Base-by-base conservation (phyloP, 2,113 vertebrate genomes). In the Mesocricetus auratus region DNA sequence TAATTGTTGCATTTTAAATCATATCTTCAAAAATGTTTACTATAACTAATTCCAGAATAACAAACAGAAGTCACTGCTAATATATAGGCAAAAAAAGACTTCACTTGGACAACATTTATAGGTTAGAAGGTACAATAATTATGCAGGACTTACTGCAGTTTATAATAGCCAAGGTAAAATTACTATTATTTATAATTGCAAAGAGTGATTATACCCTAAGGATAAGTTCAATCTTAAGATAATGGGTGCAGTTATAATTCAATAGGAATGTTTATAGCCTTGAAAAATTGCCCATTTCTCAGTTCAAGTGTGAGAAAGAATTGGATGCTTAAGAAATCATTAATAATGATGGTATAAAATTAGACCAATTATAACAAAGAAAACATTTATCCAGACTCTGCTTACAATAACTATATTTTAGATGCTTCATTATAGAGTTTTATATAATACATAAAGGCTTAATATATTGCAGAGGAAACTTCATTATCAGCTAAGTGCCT, bases 251-350 rank as follows among this genome's bases (percentile, higher is more conserved):
- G 45, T 91, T 95, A 89, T 89, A 98, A 95, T 91, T 93, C 88
- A 95, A 95, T 16, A 93, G 47, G 95, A 95, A 91, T 73, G 95
- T 96, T 97, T 95, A 97, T 90, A n/a, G 73, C 11, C n/a, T 88
- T 95, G 96, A 97, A 96, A 97, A 97, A 95, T 95, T 97, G 45
- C 56, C 19, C 78, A 94, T 94, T 96, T 96, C 50, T 97, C 56
- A 69, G 53, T 92, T 96, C 66, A 96, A 68, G 68, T 98, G 8
- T 68, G 50, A 91, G 47, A 94, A 96, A 93, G 4, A 95, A 96
- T 81, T 83, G 45, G 81, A 58, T 91, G 33, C 31, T 96, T 95
- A 95, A 92, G 89, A 95, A 93, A 86, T 96, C 82, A 95, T 97
- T 96, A 95, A 94, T 97, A 97, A 96, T 91, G 26, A 60, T 91